A percentile compares a stretch with the other conserved stretches of the same genome.
These are phyloP conservation scores for Oligia fasciuncula DNA, from an alignment of 2,888 invertebrate genomes.

Conservation along the genomic window DNA sequence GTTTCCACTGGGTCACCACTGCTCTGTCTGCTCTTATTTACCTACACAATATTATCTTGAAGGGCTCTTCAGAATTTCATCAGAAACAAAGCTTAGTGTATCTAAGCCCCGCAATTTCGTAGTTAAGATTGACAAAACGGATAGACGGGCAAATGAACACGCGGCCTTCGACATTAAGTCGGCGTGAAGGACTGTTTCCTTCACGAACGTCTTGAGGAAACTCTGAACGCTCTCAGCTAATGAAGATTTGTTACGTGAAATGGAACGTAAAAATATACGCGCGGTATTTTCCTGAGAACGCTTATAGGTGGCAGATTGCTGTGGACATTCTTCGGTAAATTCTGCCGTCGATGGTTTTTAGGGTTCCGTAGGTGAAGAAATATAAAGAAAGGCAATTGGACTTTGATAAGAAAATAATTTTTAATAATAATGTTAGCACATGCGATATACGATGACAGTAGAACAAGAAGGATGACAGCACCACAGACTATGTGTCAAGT, in stretches of 20 bases:
- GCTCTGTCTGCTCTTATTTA: neutral
- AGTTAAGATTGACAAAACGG: slow-evolving; percentile 26
- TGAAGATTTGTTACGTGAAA: slow-evolving; percentile 50
- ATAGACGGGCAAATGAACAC: slow-evolving; percentile 43
- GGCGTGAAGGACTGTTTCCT: slow-evolving; percentile 14
- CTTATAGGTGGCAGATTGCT: slow-evolving; percentile 7
- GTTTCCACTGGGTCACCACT: too few species aligned
- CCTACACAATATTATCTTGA: neutral
- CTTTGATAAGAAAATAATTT: too few species aligned
- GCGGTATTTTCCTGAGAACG: slow-evolving; percentile 18
- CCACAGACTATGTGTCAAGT: too few species aligned
- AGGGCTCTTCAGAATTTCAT: slow-evolving; percentile 23
- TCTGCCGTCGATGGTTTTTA: neutral
- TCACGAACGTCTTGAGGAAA: slow-evolving; percentile 26
- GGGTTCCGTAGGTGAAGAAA: too few species aligned
- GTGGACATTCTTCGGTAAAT: neutral
- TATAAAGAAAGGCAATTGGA: too few species aligned
- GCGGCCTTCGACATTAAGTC: slow-evolving; percentile 39
- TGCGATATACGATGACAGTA: too few species aligned
- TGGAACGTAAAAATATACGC: slow-evolving; percentile 21
- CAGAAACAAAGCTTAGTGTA: slow-evolving; percentile 1
- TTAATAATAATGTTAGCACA: too few species aligned
- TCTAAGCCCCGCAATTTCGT: slow-evolving; percentile 15
- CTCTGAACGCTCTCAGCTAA: slow-evolving; percentile 33
- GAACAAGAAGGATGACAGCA: too few species aligned